These are phyloP conservation scores for Leptodactylus fuscus DNA, from an alignment of 2,113 vertebrate genomes.

Conservation along the genomic window DNA sequence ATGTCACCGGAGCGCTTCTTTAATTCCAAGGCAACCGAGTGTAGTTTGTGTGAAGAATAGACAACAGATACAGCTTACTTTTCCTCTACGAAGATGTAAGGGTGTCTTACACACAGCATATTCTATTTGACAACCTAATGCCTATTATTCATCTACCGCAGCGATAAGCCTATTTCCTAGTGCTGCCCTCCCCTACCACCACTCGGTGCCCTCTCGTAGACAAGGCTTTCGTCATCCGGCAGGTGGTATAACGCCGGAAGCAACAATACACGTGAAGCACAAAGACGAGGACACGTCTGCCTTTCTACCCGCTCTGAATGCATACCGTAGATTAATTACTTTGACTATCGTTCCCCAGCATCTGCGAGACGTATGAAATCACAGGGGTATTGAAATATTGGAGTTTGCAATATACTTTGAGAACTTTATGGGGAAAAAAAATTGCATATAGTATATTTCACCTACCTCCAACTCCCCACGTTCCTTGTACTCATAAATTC, in stretches of 20 bases:
- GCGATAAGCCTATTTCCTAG: too few species aligned
- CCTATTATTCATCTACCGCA: too few species aligned
- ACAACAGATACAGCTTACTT: too few species aligned
- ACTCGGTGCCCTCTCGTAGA: background rate
- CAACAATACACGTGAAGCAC: background rate
- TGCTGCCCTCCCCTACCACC: background rate
- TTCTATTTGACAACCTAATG: too few species aligned
- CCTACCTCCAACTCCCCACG: conserved; percentile 25
- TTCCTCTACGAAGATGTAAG: too few species aligned
- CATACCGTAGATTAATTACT: conserved; percentile 43
- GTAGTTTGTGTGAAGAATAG: too few species aligned
- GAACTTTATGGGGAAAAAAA: background rate
- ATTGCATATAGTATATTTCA: background rate
- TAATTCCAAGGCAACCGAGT: too few species aligned
- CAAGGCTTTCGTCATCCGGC: background rate
- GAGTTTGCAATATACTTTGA: conserved; percentile 25
- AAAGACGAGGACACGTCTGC: background rate
- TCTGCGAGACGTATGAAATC: conserved; percentile 12
- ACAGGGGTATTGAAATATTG: conserved; percentile 15
- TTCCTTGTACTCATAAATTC: conserved; percentile 64
- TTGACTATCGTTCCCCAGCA: conserved; percentile 16
- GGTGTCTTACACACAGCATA: too few species aligned
- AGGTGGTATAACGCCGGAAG: background rate
- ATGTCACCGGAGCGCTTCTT: too few species aligned
- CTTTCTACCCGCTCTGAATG: conserved; percentile 4